Percentiles rank a stretch among this genome's conserved stretches.
These are phyloP conservation scores for Cydia amplana DNA, from an alignment of 1,140 invertebrate species.

Conservation along the genomic window DNA sequence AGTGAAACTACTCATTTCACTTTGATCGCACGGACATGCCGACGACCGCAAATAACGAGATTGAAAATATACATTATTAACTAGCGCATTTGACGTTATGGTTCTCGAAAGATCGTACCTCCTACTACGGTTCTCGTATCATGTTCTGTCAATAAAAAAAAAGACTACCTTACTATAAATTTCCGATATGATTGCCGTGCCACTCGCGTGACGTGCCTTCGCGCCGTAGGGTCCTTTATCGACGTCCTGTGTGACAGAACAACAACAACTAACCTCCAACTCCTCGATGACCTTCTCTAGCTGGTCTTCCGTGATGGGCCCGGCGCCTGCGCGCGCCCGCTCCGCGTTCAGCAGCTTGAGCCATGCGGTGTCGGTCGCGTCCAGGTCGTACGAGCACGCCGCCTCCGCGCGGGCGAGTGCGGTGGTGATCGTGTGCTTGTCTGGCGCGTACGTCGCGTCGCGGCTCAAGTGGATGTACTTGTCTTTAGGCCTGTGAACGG, in stretches of 20 bases:
- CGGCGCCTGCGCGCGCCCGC: conserved; percentile 87
- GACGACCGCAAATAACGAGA: background rate
- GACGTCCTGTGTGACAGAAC: too few species aligned
- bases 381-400: conserved; percentile 96
- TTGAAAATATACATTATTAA: conserved; percentile 8
- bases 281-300: conserved; percentile 96
- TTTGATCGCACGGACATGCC: background rate
- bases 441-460: conserved; percentile 91
- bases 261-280: conserved; percentile 83
- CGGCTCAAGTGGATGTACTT: conserved; percentile 94
- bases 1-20: background rate
- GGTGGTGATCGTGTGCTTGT: conserved; percentile 91
- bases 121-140: too few species aligned
- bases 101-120: too few species aligned
- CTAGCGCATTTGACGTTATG: background rate
- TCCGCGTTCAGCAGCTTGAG: conserved; percentile 92
- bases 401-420: conserved; percentile 93
- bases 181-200: too few species aligned
- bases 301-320: conserved; percentile 89
- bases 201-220: too few species aligned
- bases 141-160: too few species aligned
- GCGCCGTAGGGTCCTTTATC: too few species aligned
- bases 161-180: too few species aligned
- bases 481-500: conserved; percentile 89
- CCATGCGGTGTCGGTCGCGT: conserved; percentile 96